Conservation (phyloP, 2,113 vertebrate genomes). For the Porphyrio hochstetteri region DNA sequence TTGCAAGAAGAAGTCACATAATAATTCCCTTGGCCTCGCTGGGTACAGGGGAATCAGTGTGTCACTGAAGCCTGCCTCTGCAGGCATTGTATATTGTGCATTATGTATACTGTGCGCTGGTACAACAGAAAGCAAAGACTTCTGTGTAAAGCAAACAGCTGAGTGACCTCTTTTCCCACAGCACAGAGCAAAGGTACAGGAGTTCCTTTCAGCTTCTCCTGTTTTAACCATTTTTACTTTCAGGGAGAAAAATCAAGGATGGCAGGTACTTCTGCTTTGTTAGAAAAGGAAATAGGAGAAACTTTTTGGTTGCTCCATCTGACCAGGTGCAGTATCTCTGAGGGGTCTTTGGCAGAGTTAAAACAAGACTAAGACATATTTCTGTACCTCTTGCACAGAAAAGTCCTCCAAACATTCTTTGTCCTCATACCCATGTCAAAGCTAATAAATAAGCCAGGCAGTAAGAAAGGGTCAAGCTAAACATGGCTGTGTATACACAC, state of each 20-base stretch:
- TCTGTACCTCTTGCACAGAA: background rate
- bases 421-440: background rate
- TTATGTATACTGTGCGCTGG: background rate
- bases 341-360: background rate
- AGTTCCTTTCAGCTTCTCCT: background rate
- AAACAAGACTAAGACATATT: background rate
- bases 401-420: background rate
- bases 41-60: background rate
- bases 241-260: background rate
- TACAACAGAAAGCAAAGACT: background rate
- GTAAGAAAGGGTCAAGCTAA: background rate
- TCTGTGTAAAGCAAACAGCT: background rate
- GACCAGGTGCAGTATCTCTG: background rate
- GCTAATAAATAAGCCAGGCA: background rate
- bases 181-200: background rate
- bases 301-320: background rate
- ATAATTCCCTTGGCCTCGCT: background rate
- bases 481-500: background rate
- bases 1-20: background rate
- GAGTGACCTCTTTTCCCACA: background rate
- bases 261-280: background rate
- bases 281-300: background rate
- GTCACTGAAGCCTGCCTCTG: background rate
- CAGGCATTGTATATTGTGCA: background rate
- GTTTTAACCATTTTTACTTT: background rate